phyloP scores from a whole-genome alignment of 2,113 vertebrate genomes.

The Capricornis sumatraensis region DNA sequence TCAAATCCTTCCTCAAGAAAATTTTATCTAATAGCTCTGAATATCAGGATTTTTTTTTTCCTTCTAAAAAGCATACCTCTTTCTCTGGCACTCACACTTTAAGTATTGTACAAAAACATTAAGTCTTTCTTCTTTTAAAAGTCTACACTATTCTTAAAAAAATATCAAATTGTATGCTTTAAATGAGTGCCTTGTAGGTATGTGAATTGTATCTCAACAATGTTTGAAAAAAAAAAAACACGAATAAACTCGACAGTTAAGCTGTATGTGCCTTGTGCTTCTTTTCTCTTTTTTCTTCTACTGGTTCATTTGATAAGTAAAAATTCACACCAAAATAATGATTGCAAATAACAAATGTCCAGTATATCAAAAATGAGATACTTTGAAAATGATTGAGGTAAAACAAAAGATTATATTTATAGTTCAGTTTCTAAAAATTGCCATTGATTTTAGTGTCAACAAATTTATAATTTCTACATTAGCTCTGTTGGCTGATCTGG shows the following conservation, averaged over 20 bases:
- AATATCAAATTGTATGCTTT: neutral
- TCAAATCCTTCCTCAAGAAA: neutral
- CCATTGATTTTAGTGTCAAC: neutral
- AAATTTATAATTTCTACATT: neutral
- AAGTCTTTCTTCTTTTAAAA: constrained; percentile 29
- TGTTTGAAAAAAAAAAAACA: neutral
- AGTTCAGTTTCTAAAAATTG: neutral
- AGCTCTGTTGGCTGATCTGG: neutral
- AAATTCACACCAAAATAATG: neutral
- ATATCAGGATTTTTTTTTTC: neutral
- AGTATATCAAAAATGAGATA: neutral
- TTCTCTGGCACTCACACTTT: neutral
- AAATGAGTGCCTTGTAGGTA: neutral
- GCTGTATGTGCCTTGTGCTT: neutral
- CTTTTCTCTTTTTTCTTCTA: neutral
- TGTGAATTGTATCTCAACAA: constrained; percentile 31
- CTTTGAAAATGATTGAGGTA: neutral
- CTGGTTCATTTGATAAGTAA: constrained; percentile 17
- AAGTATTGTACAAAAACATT: neutral
- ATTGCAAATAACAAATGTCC: constrained; percentile 3
- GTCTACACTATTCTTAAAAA: neutral
- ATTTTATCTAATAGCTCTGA: neutral
- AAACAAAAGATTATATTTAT: neutral
- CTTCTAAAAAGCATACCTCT: neutral
- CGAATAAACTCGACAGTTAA: neutral